phyloP scores from a whole-genome alignment of 2,888 invertebrate species.

The Drosophila planitibia region DNA sequence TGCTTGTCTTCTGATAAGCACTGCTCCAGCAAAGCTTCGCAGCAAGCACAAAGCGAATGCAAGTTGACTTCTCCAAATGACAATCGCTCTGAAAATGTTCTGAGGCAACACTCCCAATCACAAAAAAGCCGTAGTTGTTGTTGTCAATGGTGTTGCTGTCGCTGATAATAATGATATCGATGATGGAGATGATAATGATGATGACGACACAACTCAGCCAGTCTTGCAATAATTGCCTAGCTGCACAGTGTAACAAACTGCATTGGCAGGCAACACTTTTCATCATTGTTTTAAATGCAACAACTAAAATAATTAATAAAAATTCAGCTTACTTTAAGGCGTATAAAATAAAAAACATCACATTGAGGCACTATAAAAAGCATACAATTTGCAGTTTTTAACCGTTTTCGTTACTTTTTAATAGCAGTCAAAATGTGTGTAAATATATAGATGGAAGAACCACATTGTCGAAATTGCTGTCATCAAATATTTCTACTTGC shows the following conservation, averaged over 20 bases:
- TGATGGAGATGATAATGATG: slow-evolving; percentile 20
- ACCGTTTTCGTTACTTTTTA: not conserved
- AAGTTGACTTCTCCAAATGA: slow-evolving; percentile 41
- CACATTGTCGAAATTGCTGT: no score
- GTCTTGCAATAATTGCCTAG: slow-evolving; percentile 45
- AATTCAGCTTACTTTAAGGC: not conserved
- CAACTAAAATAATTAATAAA: no score
- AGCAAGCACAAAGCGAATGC: slow-evolving; percentile 35
- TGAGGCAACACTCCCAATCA: slow-evolving; percentile 27
- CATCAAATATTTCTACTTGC: no score
- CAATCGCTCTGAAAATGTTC: slow-evolving; percentile 65
- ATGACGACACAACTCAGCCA: slow-evolving; percentile 20
- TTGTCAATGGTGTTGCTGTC: slow-evolving; percentile 24
- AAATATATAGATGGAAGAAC: not conserved
- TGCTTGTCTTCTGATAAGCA: slow-evolving; percentile 64
- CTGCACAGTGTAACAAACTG: slow-evolving; percentile 40
- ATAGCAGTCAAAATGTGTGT: not conserved
- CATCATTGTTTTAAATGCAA: not conserved
- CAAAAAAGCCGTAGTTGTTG: slow-evolving; percentile 7
- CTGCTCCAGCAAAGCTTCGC: slow-evolving; percentile 1
- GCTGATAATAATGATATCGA: slow-evolving; percentile 27
- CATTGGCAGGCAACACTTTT: not conserved
- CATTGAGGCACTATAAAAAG: not conserved
- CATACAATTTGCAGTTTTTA: not conserved
- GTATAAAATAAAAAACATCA: no score